These are phyloP conservation scores for Pristionchus maxplancki DNA, from an alignment of 2,888 invertebrate species.

Conservation along the genomic window DNA sequence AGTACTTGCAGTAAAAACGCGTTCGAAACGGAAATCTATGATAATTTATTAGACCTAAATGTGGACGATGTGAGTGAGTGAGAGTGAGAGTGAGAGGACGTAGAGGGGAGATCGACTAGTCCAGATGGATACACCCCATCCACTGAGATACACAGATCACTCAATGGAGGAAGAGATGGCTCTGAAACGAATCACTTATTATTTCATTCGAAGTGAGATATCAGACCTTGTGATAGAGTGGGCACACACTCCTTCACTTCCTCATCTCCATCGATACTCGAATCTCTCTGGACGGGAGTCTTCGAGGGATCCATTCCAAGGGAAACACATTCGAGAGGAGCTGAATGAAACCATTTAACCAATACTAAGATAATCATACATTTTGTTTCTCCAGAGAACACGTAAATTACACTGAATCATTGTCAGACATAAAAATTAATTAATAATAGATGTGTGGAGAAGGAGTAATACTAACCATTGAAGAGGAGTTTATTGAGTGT, in stretches of 20 bases:
- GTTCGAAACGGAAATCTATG: too few species aligned
- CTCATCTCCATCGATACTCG: conserved; percentile 46
- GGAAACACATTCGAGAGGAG: neutral
- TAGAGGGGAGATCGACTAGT: neutral
- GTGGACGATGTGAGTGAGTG: conserved; percentile 4
- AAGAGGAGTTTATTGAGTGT: conserved; percentile 35
- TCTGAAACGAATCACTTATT: neutral
- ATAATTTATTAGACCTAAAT: neutral
- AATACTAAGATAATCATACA: too few species aligned
- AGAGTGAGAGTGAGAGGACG: conserved; percentile 12
- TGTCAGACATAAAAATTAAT: neutral
- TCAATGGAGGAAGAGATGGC: conserved; percentile 11
- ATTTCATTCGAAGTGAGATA: neutral
- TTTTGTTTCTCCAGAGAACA: too few species aligned
- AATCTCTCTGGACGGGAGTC: conserved; percentile 27
- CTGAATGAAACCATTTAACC: neutral
- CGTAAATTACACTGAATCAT: neutral
- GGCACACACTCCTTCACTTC: conserved; percentile 44
- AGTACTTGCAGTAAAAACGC: too few species aligned
- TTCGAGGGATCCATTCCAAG: neutral
- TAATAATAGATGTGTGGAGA: neutral
- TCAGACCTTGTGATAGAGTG: conserved; percentile 21
- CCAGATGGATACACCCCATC: neutral
- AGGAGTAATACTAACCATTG: neutral
- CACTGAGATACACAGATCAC: conserved; percentile 25